Base-by-base conservation (phyloP, 2,113 vertebrate genomes). In the Scortum barcoo region DNA sequence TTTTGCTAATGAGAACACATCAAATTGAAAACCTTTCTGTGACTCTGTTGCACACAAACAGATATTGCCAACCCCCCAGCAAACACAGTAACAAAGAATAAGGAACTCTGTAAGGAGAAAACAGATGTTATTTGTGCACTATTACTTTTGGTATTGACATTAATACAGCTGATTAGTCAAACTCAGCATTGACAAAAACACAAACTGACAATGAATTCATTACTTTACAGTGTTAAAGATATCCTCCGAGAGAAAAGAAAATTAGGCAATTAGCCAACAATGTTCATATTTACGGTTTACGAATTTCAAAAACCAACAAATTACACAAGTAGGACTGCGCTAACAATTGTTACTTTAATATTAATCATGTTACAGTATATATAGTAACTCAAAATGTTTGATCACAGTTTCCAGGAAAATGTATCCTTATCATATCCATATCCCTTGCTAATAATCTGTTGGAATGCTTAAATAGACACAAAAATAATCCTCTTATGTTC, bases 371-470 rank as follows among this genome's bases (percentile, higher is more conserved):
- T 51, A 53, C 22, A 53, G 51, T n/a, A n/a, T n/a, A n/a, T n/a
- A n/a, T n/a, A n/a, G 9, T n/a, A n/a, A 22, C 20, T 53, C 8
- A 53, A 53, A 42, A 42, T 42, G 40, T 53, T n/a, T 53, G 51
- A 53, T 22, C 51, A n/a, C 22, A n/a, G n/a, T 4, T n/a, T 11
- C 9, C 22, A 53, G 4, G 51, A 22, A 53, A 53, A 53, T 4
- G n/a, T n/a, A 53, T 53, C 19, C 20, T 24, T 13, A 42, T 42
- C 40, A 10, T 42, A 11, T n/a, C n/a, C n/a, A n/a, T n/a, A n/a
- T n/a, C n/a, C n/a, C n/a, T n/a, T 30, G 13, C 16, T 14, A 40
- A 73, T 60, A 42, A 81, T 51, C 53, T 44, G 10, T 53, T 68
- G 38, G 22, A 57, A 3, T 42, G 36, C 58, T 26, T 73, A 26